Evolutionary conservation across 2,888 invertebrate genomes (phyloP), one percentile per base, ranked within the genome.

Genomic region (Spodoptera exigua): DNA sequence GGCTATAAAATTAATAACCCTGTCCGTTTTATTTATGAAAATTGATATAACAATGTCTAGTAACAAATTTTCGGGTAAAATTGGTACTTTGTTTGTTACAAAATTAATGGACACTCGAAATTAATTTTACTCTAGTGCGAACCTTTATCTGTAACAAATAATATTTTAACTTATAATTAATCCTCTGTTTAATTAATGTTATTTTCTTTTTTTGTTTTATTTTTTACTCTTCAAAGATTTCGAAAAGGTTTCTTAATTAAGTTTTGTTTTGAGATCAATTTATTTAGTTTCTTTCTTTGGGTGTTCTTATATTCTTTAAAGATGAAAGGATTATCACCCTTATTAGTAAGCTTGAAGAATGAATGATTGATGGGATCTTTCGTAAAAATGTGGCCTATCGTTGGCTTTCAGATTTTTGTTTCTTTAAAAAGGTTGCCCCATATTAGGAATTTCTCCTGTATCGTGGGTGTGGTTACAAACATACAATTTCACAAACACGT

Each of bases 71-170:
- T 70, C 61, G 71, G 69, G 61, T 66, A 64, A 80, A 81, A 85
- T 82, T 79, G 81, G 76, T 80, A 81, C 76, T 84, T 81, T 80
- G 72, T 84, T 81, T 80, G 70, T 68, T 58, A 56, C 74, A 79
- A 82, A 85, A 88, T 88, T 86, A 83, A 87, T 86, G 82, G 80
- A 76, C 79, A 79, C 78, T 78, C 74, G 69, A 82, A 80, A 85
- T 86, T 87, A 87, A 87, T 87, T 83, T 80, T 79, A 77, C 75
- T 66, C 64, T 67, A 74, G 76, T 70, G 59, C 61, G 52, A 55
- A 60, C 78, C 76, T 79, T 77, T 80, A 77, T 74, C 76, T 72
- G 64, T 67, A 52, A 64, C 68, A 69, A 80, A 73, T 80, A 80
- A 76, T 78, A 78, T 76, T 79, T 76, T 55, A 74, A 76, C 70